These are phyloP conservation scores for Scalopus aquaticus DNA, from an alignment of 2,113 vertebrate genomes.

Conservation along the genomic window DNA sequence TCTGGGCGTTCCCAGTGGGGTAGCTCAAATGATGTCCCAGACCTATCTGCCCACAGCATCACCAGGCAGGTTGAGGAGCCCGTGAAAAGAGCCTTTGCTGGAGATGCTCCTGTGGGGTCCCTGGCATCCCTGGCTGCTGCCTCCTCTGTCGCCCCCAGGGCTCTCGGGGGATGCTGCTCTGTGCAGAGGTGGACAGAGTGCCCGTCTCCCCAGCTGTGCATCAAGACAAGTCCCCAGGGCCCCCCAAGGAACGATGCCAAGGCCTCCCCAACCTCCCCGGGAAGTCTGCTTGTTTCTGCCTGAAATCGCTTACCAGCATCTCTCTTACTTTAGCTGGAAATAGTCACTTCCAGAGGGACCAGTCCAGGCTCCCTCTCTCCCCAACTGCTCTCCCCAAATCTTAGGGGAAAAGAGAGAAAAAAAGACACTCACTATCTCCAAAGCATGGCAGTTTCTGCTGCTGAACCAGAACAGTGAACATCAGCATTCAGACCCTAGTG, in stretches of 20 bases:
- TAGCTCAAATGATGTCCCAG: not conserved
- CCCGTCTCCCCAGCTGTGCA: not conserved
- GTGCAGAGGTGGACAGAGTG: not conserved
- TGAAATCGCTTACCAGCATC: not conserved
- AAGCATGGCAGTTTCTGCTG: not conserved
- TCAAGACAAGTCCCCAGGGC: not conserved
- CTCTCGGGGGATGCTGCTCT: not conserved
- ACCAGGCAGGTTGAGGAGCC: not conserved
- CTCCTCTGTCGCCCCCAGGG: not conserved
- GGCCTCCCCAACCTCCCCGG: not conserved
- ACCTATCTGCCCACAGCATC: not conserved
- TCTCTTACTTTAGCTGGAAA: conserved; percentile 15
- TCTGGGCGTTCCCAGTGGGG: not conserved
- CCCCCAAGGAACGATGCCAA: not conserved
- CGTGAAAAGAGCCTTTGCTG: not conserved
- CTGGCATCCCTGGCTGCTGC: no score
- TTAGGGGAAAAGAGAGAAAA: not conserved
- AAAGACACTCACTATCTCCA: not conserved
- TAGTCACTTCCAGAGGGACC: not conserved
- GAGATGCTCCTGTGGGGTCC: not conserved
- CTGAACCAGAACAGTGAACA: conserved; percentile 1
- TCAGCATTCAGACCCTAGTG: not conserved
- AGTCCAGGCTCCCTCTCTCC: not conserved
- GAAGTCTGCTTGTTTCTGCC: not conserved
- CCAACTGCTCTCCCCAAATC: not conserved